Base-by-base conservation (phyloP, 2,113 vertebrate species). In the Pelecanus crispus region DNA sequence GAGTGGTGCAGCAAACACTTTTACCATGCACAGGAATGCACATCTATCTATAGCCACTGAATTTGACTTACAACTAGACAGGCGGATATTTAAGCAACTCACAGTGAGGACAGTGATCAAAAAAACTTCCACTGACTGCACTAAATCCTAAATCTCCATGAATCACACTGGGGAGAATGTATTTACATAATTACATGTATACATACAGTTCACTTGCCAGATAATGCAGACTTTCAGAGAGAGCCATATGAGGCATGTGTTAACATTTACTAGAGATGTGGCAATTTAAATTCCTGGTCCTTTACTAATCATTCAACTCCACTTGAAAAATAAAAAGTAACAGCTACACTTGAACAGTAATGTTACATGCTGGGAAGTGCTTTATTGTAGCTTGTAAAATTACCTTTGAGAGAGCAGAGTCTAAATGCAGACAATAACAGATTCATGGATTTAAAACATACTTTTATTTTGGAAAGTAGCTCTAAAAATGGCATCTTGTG, bases 281-380 rank as follows among this genome's bases (percentile, higher is more conserved):
- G 88, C 82, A 89, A 92, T 96, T 92, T 91, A 86, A 93, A 97
- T 92, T 94, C 81, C 79, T 67, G 44, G 84, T 92, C 87, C 74
- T 97, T 83, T 91, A 79, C 85, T 96, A 97, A 97, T 95, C 93
- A 96, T 90, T 87, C 87, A 90, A 91, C 86, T 95, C 85, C 92
- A 96, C 95, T 97, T 95, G 92, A 93, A 95, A 95, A 96, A 96
- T 81, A 97, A 93, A 95, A 96, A 85, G 78, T 90, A 96, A 95
- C 81, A 92, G 77, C 92, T 94, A 94, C 81, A 87, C 85, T 95
- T 75, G 93, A 97, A 92, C 89, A 91, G 77, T 85, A 91, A 87
- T 80, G 92, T 72, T 94, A 95, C 96, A 92, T 94, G 94, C 96
- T 96, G 95, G 81, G 91, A 96, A 97, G 66, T 86, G 80, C 45